Conservation (phyloP, 1,140 invertebrate genomes). For the Listronotus bonariensis region DNA sequence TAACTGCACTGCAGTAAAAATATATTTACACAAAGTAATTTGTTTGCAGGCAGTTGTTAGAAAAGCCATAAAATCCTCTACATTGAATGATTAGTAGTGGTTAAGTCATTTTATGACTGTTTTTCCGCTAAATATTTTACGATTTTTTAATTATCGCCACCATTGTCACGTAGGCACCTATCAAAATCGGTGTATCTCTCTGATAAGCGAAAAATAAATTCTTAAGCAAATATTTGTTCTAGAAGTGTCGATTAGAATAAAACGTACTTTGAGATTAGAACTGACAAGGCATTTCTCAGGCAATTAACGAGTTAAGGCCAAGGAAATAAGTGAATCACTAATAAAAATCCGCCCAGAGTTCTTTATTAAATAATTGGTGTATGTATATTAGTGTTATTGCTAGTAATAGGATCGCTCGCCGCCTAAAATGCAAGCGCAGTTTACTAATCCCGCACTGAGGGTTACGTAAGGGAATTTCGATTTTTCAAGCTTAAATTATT, state of each 20-base stretch:
- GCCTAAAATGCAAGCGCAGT: constrained; percentile 7
- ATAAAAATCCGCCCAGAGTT: constrained; percentile 2
- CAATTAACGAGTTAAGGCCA: constrained; percentile 17
- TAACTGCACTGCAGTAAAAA: too few species aligned
- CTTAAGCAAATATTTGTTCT: too few species aligned
- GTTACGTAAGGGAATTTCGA: constrained; percentile 37
- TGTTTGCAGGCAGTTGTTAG: too few species aligned
- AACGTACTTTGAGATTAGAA: not conserved
- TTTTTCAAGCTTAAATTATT: constrained; percentile 29
- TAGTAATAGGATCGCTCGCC: not conserved
- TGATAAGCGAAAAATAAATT: not conserved
- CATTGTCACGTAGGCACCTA: constrained; percentile 4
- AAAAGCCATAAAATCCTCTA: too few species aligned
- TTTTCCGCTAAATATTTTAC: not conserved
- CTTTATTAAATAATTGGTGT: constrained; percentile 26
- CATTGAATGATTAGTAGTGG: too few species aligned
- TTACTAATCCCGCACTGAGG: constrained; percentile 12
- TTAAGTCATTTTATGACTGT: too few species aligned
- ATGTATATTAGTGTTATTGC: constrained; percentile 23
- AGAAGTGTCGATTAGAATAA: too few species aligned
- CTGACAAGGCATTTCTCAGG: not conserved
- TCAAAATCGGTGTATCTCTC: not conserved
- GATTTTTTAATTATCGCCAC: not conserved
- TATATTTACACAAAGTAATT: too few species aligned
- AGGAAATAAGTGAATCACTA: constrained; percentile 19